Base-by-base conservation (phyloP, 37 sponge, comb jelly and placozoan species). In the Beroe forskalii region DNA sequence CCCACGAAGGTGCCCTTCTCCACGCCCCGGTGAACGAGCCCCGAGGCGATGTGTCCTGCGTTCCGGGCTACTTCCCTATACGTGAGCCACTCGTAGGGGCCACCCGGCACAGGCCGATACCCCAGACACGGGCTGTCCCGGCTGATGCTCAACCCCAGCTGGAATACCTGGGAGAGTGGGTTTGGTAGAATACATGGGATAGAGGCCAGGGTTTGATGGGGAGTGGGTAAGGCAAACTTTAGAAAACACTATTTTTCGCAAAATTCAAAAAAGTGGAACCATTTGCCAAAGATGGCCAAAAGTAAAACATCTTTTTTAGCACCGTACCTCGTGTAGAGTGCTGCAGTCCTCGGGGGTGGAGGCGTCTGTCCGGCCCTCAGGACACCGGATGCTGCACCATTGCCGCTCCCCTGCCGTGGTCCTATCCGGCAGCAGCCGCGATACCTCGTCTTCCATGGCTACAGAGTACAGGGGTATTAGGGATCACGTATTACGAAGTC, bases 1-100 rank as follows among this genome's bases (percentile, higher is more conserved):
- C 96, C 99, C 63, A 97, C 62, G 90, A 93, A 96, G 89, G 94
- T 92, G 40, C 95, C 97, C 35, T 93, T 39, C 24, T 91, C 90
- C 30, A 94, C 72, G 1, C 95, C 95, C 0, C 94, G 40, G 31
- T 93, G 32, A 25, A 64, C 69, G 55, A 97, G 94, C 20, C 96
- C 99, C 0, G 94, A 80, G 8, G 95, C 99, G 83, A 97, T 91
- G 23, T 91, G 66, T 32, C 41, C 41, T 28, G 94, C 93, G 24
- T 93, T 90, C 55, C 91, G 92, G 22, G 44, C 37, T 9, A 80
- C 86, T 76, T 95, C 93, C 1, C 80, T 44, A 66, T 96, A 96
- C 9, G n/a, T 92, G 62, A 95, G 48, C 92, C 94, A 96, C 63
- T 90, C 23, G 61, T 95, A 96, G 48, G 86, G 86, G 8, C 55